Evolutionary conservation across 2,888 invertebrate species (phyloP).

Genomic region (Lingula anatina): DNA sequence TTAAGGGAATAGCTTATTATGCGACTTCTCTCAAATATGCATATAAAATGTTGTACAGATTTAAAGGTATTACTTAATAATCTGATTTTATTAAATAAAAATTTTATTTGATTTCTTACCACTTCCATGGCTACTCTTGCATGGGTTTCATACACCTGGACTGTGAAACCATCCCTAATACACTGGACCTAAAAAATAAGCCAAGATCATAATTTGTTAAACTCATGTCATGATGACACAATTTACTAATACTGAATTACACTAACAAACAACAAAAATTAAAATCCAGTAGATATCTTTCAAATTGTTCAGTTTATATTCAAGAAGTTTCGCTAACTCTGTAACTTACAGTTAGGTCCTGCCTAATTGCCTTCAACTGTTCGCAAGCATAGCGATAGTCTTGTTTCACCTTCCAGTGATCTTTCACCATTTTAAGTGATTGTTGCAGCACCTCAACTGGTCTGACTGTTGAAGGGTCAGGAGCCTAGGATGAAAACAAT

Average conservation of each 20-base stretch:
- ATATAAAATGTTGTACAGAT: no score
- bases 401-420: conserved; percentile 80
- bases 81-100: no score
- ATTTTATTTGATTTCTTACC: no score
- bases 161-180: conserved; percentile 86
- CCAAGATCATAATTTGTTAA: conserved; percentile 1
- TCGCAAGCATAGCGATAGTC: conserved; percentile 98
- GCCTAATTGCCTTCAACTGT: conserved; percentile 96
- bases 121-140: conserved; percentile 95
- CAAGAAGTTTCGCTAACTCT: no score
- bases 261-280: no score
- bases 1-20: no score
- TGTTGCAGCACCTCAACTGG: conserved; percentile 79
- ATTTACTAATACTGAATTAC: no score
- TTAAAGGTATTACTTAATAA: no score
- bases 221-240: no score
- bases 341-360: conserved; percentile 87
- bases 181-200: conserved; percentile 80
- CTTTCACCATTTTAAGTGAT: conserved; percentile 85
- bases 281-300: no score
- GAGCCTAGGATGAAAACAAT: conserved; percentile 65
- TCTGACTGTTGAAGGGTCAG: conserved; percentile 64
- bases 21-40: no score
- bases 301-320: no score
- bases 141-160: conserved; percentile 98